Evolutionary conservation across 2,888 invertebrate species (phyloP), one percentile per base, ranked within the genome.

Genomic region (Brachyptera risi): DNA sequence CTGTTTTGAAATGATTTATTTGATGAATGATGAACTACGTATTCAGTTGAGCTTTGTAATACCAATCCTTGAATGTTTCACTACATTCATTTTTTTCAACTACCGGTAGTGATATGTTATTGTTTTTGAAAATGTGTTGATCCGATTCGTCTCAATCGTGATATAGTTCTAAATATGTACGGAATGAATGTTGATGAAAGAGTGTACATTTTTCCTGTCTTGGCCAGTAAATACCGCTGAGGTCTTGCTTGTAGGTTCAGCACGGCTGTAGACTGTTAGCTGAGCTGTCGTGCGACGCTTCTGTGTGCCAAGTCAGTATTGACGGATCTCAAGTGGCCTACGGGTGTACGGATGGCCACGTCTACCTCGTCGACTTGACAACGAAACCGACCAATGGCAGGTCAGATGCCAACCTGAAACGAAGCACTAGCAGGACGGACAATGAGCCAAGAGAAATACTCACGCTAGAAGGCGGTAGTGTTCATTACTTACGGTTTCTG

Each of bases 251-350:
- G 15, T 27, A 44, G 44, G 44, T 44, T 4, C 4, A 19, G 44
- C 7, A 17, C 44, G 44, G 44, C 44, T 21, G 44, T 11, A 5
- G 11, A 11, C 44, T 44, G 17, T 21, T 44, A 21, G 3, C 44
- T 11, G 44, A 44, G 44, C 11, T 11, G 17, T 2, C 2, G 5
- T 3, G 2, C 2, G 44, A 44, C 19, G 19, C n/a, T 11, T 19
- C 17, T 2, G 17, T 3, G 17, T 44, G 44, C 19, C 19, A 4
- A 2, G 17, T 44, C 17, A 5, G 44, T 1, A 76, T 79, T 0
- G 78, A 80, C 71, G 80, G 79, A 65, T 77, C 76, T 31, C 76
- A 78, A 69, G 71, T 83, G 1, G 68, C 82, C 9, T 83, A 79
- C 68, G 78, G 79, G 0, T 74, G 79, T 0, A 73, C 75, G 15